phyloP scores from a whole-genome alignment of 1,140 invertebrate genomes.

The honey bee (Apis mellifera) region DNA sequence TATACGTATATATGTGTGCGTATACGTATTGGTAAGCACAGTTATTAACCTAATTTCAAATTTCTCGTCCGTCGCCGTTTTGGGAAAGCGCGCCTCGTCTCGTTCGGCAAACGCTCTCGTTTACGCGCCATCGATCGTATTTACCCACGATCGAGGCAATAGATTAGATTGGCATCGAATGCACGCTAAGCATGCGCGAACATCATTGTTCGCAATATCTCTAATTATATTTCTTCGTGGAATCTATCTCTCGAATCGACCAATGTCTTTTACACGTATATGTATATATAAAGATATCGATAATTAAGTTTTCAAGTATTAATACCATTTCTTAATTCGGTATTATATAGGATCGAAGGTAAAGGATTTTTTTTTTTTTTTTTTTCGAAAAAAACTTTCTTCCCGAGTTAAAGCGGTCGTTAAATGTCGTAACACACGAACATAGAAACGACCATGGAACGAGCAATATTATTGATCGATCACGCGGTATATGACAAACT shows the following conservation, averaged over 20 bases:
- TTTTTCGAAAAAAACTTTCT: background rate
- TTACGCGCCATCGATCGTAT: background rate
- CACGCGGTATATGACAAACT: conserved; percentile 15
- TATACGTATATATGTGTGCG: too few relatives aligned
- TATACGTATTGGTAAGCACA: background rate
- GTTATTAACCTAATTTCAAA: conserved; percentile 31
- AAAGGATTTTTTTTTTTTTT: too few relatives aligned
- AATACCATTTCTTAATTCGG: conserved; percentile 26
- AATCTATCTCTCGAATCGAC: conserved; percentile 11
- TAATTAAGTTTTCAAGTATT: conserved; percentile 51
- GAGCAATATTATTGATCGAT: conserved; percentile 27
- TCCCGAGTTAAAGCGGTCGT: conserved; percentile 1
- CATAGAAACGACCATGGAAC: background rate
- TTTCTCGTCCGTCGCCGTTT: background rate
- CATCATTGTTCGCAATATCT: conserved; percentile 11
- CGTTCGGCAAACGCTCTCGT: background rate
- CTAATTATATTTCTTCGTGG: background rate
- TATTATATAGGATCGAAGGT: conserved; percentile 14
- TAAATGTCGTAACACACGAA: conserved; percentile 19
- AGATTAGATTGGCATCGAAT: background rate
- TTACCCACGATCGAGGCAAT: too few relatives aligned
- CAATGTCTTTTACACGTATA: background rate
- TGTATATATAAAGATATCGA: conserved; percentile 13
- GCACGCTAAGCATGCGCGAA: background rate
- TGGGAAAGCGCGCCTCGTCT: background rate